A percentile compares a stretch with the other conserved stretches of the same genome.
phyloP scores from a whole-genome alignment of 2,888 invertebrate species.

The Melikaiella ostensackeni region DNA sequence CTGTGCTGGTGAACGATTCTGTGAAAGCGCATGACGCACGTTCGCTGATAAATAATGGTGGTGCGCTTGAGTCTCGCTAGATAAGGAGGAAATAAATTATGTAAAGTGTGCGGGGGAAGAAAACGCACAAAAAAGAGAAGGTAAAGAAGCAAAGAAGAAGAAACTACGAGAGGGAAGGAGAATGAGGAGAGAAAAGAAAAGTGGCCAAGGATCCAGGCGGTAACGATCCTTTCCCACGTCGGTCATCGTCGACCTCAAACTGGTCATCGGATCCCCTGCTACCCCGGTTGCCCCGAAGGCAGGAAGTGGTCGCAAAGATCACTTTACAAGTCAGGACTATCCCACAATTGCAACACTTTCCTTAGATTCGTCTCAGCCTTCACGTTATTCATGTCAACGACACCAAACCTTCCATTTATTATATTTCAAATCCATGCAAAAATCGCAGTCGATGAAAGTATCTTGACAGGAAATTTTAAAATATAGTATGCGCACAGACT shows the following conservation, averaged over 20 bases:
- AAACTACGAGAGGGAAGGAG: slow-evolving; percentile 33
- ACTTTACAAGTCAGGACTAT: slow-evolving; percentile 69
- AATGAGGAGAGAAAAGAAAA: slow-evolving; percentile 56
- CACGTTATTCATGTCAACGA: neutral
- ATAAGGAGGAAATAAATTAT: slow-evolving; percentile 56
- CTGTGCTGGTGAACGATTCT: slow-evolving; percentile 46
- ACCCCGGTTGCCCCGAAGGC: slow-evolving; percentile 65
- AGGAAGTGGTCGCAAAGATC: slow-evolving; percentile 75
- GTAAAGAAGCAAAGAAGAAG: slow-evolving; percentile 41
- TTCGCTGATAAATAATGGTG: slow-evolving; percentile 54
- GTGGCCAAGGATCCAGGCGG: slow-evolving; percentile 53
- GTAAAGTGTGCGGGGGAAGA: slow-evolving; percentile 55
- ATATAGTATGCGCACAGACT: too few relatives aligned
- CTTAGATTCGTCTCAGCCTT: slow-evolving; percentile 40
- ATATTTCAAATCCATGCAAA: neutral
- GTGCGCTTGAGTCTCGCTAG: slow-evolving; percentile 51
- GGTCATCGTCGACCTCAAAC: slow-evolving; percentile 74
- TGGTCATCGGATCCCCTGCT: slow-evolving; percentile 74
- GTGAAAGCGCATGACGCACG: slow-evolving; percentile 52
- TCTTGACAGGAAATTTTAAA: too few relatives aligned
- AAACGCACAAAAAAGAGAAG: slow-evolving; percentile 40
- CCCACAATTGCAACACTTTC: slow-evolving; percentile 66
- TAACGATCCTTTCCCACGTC: slow-evolving; percentile 76
- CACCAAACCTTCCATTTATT: neutral
- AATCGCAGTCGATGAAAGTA: too few relatives aligned